Percentiles rank a stretch among this genome's conserved stretches.
Conservation (phyloP, 2,113 vertebrate genomes). For the Saccopteryx bilineata region DNA sequence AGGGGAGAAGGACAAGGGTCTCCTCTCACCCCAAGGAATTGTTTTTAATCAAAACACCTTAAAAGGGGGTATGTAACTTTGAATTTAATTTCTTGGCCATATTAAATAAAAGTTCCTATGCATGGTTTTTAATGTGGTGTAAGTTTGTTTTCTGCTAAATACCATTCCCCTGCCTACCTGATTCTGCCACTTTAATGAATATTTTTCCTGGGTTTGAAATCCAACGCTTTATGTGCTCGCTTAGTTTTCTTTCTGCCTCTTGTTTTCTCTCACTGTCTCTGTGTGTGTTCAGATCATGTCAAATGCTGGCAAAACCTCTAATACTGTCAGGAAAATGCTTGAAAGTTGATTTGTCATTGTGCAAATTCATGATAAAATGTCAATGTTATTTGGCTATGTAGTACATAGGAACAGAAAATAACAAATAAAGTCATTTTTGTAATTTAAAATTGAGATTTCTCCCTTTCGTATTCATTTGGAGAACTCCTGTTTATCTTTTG, state of each 20-base stretch:
- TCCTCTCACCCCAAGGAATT: not conserved
- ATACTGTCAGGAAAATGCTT: constrained; percentile 80
- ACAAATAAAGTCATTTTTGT: constrained; percentile 88
- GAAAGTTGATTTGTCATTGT: constrained; percentile 76
- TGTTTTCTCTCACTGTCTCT: constrained; percentile 20
- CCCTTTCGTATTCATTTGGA: constrained; percentile 18
- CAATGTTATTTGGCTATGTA: constrained; percentile 77
- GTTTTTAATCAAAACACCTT: constrained; percentile 34
- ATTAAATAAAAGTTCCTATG: not conserved
- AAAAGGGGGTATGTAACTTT: not conserved
- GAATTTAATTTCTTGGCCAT: not conserved
- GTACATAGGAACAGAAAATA: constrained; percentile 74
- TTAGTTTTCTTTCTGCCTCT: constrained; percentile 3
- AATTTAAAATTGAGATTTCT: constrained; percentile 66
- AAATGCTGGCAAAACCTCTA: constrained; percentile 69
- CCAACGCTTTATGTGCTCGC: constrained; percentile 13
- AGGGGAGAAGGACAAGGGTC: not conserved
- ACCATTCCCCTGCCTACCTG: not conserved
- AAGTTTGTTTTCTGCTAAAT: not conserved
- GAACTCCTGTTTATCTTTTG: constrained; percentile 12
- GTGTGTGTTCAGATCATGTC: constrained; percentile 52
- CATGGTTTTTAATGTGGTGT: constrained; percentile 4
- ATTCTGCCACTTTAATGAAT: constrained; percentile 2
- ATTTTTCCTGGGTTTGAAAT: constrained; percentile 19
- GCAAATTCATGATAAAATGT: constrained; percentile 79